phyloP scores from a whole-genome alignment of 2,797 vertebrate species.

The Gorsachius magnificus region DNA sequence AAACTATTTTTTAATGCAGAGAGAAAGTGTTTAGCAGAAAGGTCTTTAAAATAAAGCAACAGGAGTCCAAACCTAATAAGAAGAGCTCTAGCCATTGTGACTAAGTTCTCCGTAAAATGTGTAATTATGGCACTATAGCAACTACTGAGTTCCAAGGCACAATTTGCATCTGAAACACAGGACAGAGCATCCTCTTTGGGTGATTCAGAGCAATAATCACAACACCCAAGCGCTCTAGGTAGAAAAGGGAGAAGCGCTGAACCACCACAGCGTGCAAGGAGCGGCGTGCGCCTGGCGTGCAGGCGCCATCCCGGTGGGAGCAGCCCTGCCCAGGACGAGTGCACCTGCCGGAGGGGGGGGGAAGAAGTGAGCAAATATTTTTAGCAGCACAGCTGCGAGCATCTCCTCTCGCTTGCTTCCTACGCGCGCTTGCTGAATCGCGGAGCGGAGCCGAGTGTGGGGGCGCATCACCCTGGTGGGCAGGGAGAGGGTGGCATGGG shows the following conservation, averaged over 20 bases:
- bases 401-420: neutral
- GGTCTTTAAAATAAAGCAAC: conserved; percentile 10
- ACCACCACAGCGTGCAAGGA: neutral
- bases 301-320: neutral
- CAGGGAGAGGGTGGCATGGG: rapidly evolving
- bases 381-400: neutral
- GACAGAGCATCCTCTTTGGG: conserved; percentile 50
- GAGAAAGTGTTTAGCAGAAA: neutral
- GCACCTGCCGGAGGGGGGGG: neutral
- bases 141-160: conserved; percentile 50
- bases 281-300: rapidly evolving
- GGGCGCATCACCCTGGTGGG: rapidly evolving
- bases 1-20: neutral
- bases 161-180: conserved; percentile 31
- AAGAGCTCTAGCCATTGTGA: conserved; percentile 33
- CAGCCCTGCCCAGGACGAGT: neutral
- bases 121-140: conserved; percentile 62
- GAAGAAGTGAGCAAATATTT: conserved; percentile 8
- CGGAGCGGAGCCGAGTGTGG: rapidly evolving
- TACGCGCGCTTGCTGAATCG: rapidly evolving
- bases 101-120: conserved; percentile 33
- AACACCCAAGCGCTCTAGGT: neutral
- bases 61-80: conserved; percentile 17
- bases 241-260: neutral
- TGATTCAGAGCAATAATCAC: conserved; percentile 22